These are phyloP conservation scores for Lacanobia oleracea DNA, from an alignment of 2,888 invertebrate species.

Conservation along the genomic window DNA sequence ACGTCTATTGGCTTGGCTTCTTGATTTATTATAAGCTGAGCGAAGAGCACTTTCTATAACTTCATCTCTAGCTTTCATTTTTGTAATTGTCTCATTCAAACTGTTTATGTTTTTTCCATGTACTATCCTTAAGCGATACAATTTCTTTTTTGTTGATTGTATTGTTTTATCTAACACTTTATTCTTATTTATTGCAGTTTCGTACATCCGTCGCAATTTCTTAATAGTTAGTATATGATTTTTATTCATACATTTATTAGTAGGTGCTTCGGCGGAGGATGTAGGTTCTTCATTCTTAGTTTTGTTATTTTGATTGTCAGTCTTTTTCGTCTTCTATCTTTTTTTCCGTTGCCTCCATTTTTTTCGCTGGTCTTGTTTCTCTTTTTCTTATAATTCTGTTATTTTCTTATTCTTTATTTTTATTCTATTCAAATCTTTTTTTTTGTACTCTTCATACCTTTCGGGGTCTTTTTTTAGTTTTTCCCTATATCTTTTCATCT, in stretches of 20 bases:
- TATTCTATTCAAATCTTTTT: conserved; percentile 20
- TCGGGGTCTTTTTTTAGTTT: conserved; percentile 27
- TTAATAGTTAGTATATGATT: conserved; percentile 12
- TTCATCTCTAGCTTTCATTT: conserved; percentile 19
- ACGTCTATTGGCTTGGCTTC: conserved; percentile 19
- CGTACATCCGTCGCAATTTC: conserved; percentile 4
- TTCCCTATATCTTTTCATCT: conserved; percentile 24
- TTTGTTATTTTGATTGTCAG: conserved; percentile 12
- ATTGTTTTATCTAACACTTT: not conserved
- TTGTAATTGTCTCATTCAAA: conserved; percentile 17
- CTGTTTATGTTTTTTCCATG: not conserved
- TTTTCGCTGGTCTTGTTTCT: conserved; percentile 4
- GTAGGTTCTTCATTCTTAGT: conserved; percentile 26
- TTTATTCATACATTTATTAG: conserved; percentile 20
- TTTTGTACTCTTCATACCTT: conserved; percentile 29
- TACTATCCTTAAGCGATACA: conserved; percentile 10
- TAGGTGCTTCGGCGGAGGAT: conserved; percentile 12
- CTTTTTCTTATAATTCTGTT: conserved; percentile 16
- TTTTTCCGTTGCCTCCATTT: conserved; percentile 36
- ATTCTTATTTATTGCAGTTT: conserved; percentile 16
- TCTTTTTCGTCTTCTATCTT: conserved; percentile 25
- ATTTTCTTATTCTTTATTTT: conserved; percentile 25
- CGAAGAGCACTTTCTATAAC: conserved; percentile 25
- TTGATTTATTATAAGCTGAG: conserved; percentile 19
- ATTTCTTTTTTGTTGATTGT: conserved; percentile 2